Base-by-base conservation (phyloP, 2,888 invertebrate species). In the Zygaena filipendulae region DNA sequence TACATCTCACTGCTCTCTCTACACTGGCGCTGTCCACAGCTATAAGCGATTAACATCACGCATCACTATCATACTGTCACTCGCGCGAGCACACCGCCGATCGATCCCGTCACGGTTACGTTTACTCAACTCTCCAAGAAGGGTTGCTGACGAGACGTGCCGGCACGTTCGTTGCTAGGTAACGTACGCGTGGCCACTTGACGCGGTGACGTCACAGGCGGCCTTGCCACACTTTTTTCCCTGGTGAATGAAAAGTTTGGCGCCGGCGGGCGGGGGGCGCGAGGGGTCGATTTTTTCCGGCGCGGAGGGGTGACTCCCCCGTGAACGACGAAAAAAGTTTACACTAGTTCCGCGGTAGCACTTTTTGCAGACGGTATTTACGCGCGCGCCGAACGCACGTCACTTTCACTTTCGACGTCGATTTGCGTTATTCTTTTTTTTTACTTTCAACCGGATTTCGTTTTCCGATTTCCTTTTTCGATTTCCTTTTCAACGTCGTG, bases 201-300 rank as follows among this genome's bases (percentile, higher is more conserved):
- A 71, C 64, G 64, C 69, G 58, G 59, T 75, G 77, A 77, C 77
- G 80, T 79, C 75, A n/a, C n/a, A 77, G 75, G 54, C 62, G 79
- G 79, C 80, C 81, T 81, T 80, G 81, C 80, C 80, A 80, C 80
- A 79, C 79, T 80, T 80, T 80, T 80, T 80, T 79, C 67, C 70
- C 67, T 68, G 56, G 74, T 80, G 83, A 84, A 84, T 84, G 84
- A 83, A 83, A 84, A 82, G 80, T 83, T 83, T 66, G 74, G 77
- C 69, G 74, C 55, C 47, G 68, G 75, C 72, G 72, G 77, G 61
- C 72, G 63, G 66, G 57, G 66, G 70, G 59, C 59, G 70, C 59
- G 71, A 66, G 72, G 74, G 68, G 50, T 59, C 45, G 68, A 68
- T 75, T 80, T 79, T 79, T 77, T 72, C 66, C 64, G 62, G 59